Evolutionary conservation across 2,888 invertebrate species (phyloP).

Genomic region (Panorpa germanica): DNA sequence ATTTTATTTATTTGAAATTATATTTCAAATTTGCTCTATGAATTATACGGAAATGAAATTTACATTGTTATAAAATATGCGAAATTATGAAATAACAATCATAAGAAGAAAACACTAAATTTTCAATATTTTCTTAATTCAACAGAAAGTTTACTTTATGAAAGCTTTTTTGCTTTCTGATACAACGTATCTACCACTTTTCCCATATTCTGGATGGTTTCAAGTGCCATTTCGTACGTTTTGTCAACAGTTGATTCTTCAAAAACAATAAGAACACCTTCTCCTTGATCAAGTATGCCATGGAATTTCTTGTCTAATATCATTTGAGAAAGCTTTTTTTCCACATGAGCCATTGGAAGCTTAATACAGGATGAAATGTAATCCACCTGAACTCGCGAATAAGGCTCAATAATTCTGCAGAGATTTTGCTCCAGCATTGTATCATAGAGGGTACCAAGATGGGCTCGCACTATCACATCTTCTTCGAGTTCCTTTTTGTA

Average conservation of each 20-base stretch:
- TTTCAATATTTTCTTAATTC: no score
- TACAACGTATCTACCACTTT: slow-evolving; percentile 98
- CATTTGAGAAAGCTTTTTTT: slow-evolving; percentile 99
- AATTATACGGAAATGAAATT: no score
- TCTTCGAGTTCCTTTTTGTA: slow-evolving; percentile 82
- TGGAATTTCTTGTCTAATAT: slow-evolving; percentile 95
- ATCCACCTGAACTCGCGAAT: slow-evolving; percentile 86
- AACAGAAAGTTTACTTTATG: slow-evolving; percentile 32
- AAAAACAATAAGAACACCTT: slow-evolving; percentile 93
- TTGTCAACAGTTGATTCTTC: slow-evolving; percentile 89
- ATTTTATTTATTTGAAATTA: no score
- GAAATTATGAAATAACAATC: no score
- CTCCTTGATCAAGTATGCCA: slow-evolving; percentile 96
- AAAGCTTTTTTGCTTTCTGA: slow-evolving; percentile 96
- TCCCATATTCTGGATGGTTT: slow-evolving; percentile 97
- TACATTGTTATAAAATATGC: no score
- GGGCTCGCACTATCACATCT: slow-evolving; percentile 92
- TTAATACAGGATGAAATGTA: slow-evolving; percentile 85
- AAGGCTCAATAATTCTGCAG: slow-evolving; percentile 96
- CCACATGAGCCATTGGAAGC: slow-evolving; percentile 77
- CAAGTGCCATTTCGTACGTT: slow-evolving; percentile 93
- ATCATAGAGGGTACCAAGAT: slow-evolving; percentile 91
- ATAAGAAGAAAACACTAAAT: no score
- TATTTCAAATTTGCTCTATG: no score
- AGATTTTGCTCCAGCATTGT: slow-evolving; percentile 99